A percentile compares a stretch with the other conserved stretches of the same genome.
These are phyloP conservation scores for Dolichomitus sp. DNA, from an alignment of 2,888 invertebrate genomes.

Conservation along the genomic window DNA sequence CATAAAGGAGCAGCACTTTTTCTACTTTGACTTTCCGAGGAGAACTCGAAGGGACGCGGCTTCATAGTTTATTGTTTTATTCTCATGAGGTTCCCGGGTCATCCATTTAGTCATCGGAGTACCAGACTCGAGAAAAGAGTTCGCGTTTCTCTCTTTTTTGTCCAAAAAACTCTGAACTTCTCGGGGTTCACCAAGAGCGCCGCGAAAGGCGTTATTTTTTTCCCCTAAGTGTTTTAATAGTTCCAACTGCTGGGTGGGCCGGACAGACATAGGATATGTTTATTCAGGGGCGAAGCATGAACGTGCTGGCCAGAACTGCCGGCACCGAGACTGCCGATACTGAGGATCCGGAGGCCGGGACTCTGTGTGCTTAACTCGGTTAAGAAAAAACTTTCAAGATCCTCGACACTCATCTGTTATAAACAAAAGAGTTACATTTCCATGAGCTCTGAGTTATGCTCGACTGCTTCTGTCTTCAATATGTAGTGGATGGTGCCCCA, in stretches of 20 bases:
- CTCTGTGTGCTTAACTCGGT: conserved; percentile 44
- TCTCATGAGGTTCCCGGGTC: conserved; percentile 45
- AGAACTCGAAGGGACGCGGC: conserved; percentile 7
- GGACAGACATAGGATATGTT: conserved; percentile 83
- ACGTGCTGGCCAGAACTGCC: conserved; percentile 77
- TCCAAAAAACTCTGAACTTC: conserved; percentile 45
- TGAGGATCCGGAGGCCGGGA: conserved; percentile 36
- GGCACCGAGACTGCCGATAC: conserved; percentile 40
- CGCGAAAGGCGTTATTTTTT: conserved; percentile 75
- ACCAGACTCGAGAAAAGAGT: conserved; percentile 51
- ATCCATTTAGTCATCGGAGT: conserved; percentile 31
- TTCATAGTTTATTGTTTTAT: conserved; percentile 67
- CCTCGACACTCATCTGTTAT: conserved; percentile 81
- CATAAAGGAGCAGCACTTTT: conserved; percentile 16
- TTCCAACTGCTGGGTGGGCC: conserved; percentile 84
- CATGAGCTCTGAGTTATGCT: conserved; percentile 55
- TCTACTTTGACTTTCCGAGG: conserved; percentile 53
- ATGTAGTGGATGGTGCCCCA: neutral
- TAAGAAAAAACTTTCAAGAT: conserved; percentile 71
- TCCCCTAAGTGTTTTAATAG: conserved; percentile 84
- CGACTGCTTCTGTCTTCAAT: conserved; percentile 22
- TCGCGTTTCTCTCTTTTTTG: conserved; percentile 55
- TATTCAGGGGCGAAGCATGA: conserved; percentile 82
- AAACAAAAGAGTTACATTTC: conserved; percentile 83
- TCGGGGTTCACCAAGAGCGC: conserved; percentile 56